phyloP scores from a whole-genome alignment of 1,140 invertebrate species.

The Myzus persicae region DNA sequence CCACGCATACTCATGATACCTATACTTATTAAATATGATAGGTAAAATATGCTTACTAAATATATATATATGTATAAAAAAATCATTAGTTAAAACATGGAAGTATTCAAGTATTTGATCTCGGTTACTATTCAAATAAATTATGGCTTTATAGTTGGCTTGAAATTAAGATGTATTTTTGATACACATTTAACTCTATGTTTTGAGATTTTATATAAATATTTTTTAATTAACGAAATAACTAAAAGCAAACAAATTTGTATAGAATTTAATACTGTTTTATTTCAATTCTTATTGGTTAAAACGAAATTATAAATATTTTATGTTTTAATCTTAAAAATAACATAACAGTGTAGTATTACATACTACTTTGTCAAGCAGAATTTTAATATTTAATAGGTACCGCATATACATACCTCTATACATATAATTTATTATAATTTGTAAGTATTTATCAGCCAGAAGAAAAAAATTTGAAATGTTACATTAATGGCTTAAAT shows the following conservation, averaged over 20 bases:
- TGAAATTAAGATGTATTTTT: not conserved
- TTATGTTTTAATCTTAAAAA: not conserved
- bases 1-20: not conserved
- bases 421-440: not conserved
- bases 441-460: not conserved
- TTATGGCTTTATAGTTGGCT: not conserved
- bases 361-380: not conserved
- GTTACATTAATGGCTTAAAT: not conserved
- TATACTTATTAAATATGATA: slow-evolving; percentile 16
- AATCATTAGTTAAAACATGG: not conserved
- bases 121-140: not conserved
- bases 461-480: not conserved
- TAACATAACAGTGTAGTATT: not conserved
- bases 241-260: not conserved
- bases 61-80: not conserved
- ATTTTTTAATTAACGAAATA: not conserved
- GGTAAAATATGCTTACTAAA: not conserved
- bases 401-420: not conserved
- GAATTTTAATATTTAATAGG: not conserved
- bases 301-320: not conserved
- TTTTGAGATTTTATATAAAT: not conserved
- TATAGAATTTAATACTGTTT: not conserved
- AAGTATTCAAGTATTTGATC: not conserved
- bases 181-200: not conserved
- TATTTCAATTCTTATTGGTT: not conserved